These are phyloP conservation scores for Noctua janthe DNA, from an alignment of 2,888 invertebrate genomes.

Conservation along the genomic window DNA sequence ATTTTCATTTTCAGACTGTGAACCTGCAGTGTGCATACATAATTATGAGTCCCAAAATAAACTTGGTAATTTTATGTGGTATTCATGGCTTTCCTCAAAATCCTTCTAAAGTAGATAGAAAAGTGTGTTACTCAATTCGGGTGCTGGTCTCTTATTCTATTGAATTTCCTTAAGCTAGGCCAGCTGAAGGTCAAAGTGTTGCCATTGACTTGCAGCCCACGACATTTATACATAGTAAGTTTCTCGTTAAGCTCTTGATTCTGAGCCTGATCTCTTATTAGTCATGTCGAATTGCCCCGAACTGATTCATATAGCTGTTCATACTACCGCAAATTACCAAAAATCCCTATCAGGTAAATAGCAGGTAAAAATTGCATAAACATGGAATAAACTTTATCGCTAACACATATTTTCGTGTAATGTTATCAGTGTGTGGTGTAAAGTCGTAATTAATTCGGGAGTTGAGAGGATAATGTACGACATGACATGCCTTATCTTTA, in stretches of 20 bases:
- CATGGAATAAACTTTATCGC: constrained; percentile 17
- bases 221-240: not conserved
- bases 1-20: not conserved
- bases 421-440: constrained; percentile 44
- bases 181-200: not conserved
- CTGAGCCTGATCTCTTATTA: not conserved
- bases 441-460: constrained; percentile 40
- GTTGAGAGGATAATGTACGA: constrained; percentile 41
- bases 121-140: not conserved
- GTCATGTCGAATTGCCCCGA: not conserved
- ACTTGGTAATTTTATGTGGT: not conserved
- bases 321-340: not conserved
- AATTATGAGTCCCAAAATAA: not conserved
- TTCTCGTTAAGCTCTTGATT: not conserved
- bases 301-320: not conserved
- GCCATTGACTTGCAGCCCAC: not conserved
- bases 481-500: constrained; percentile 50
- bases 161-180: not conserved
- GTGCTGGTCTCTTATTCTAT: not conserved
- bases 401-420: constrained; percentile 30
- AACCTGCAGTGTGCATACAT: too few species aligned
- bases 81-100: too few species aligned
- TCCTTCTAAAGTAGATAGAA: not conserved
- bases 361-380: not conserved
- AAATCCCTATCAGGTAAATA: not conserved